These are phyloP conservation scores for Rissa tridactyla DNA, from an alignment of 2,113 vertebrate genomes.

Conservation along the genomic window DNA sequence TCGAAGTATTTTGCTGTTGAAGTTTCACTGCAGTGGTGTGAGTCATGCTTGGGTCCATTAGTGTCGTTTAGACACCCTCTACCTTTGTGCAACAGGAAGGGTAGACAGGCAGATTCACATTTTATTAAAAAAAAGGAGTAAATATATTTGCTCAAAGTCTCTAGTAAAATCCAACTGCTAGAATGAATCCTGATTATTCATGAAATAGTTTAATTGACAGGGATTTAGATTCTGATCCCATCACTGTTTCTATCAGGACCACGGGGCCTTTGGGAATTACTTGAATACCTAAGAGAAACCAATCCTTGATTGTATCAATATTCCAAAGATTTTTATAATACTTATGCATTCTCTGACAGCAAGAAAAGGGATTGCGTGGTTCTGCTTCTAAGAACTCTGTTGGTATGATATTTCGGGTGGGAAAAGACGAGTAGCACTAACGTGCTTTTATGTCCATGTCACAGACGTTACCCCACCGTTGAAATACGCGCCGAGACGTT, in stretches of 20 bases:
- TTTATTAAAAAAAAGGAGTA: neutral
- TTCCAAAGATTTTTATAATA: neutral
- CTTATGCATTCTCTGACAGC: neutral
- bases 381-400: neutral
- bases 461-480: slow-evolving; percentile 86
- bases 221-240: neutral
- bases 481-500: slow-evolving; percentile 83
- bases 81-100: neutral
- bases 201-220: neutral
- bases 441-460: neutral
- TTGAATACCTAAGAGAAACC: neutral
- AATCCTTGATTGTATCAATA: neutral
- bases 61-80: neutral
- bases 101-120: neutral
- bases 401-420: neutral
- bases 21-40: neutral
- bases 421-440: neutral
- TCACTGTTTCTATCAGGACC: neutral
- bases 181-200: neutral
- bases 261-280: neutral
- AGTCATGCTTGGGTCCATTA: neutral
- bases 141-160: neutral
- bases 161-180: neutral
- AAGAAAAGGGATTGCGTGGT: neutral
- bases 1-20: neutral